phyloP scores from a whole-genome alignment of 1,140 invertebrate genomes.

The Drosophila bocki region DNA sequence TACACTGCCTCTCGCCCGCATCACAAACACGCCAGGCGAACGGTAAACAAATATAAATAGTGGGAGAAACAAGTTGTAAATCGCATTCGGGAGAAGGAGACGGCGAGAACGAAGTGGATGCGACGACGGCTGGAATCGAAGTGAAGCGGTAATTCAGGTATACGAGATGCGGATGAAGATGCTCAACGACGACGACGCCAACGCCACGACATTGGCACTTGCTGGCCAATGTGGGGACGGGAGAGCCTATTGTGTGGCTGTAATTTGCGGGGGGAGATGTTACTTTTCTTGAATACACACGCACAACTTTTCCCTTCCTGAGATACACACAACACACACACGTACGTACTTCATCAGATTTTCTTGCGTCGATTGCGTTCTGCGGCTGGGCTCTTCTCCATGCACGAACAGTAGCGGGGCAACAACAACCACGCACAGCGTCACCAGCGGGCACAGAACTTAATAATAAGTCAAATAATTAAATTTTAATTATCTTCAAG shows the following conservation, averaged over 20 bases:
- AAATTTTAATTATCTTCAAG: constrained; percentile 78
- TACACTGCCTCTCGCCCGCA: constrained; percentile 15
- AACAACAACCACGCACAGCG: constrained; percentile 33
- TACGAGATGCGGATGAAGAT: constrained; percentile 80
- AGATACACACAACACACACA: constrained; percentile 59
- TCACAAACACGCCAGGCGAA: constrained; percentile 21
- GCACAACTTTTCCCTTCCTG: constrained; percentile 64
- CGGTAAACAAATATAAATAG: constrained; percentile 72
- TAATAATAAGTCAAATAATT: constrained; percentile 83
- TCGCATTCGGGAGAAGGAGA: constrained; percentile 24
- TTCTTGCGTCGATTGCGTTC: constrained; percentile 62
- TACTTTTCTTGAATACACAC: constrained; percentile 81
- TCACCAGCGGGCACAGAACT: constrained; percentile 57
- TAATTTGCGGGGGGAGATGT: constrained; percentile 50
- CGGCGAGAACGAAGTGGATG: constrained; percentile 43
- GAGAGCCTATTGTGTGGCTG: constrained; percentile 17
- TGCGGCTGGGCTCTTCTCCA: constrained; percentile 42
- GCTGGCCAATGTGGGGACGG: constrained; percentile 20
- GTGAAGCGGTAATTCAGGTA: constrained; percentile 79
- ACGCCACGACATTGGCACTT: constrained; percentile 54
- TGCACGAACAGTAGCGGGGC: constrained; percentile 14
- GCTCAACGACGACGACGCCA: constrained; percentile 45
- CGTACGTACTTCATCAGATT: constrained; percentile 62
- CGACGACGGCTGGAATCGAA: constrained; percentile 68
- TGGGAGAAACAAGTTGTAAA: constrained; percentile 55